Conservation (phyloP, 2,113 vertebrate genomes). For the mouse (Mus musculus) region GRCm39 chr19:11510001-11510500, state of each 20-base stretch:
- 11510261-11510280: too few species aligned
- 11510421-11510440: not conserved
- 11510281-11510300: too few species aligned
- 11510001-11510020: not conserved
- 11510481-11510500: not conserved
- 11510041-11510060: not conserved
- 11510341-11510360: not conserved
- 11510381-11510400: not conserved
- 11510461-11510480: not conserved
- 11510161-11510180: too few species aligned
- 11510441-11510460: not conserved
- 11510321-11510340: too few species aligned
- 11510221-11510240: too few species aligned
- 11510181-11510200: not conserved
- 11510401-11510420: not conserved
- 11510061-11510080: too few species aligned
- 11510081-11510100: not conserved
- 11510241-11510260: too few species aligned
- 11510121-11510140: not conserved
- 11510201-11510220: too few species aligned
- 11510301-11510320: too few species aligned
- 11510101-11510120: not conserved
- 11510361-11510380: not conserved
- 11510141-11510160: too few species aligned
- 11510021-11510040: too few species aligned